Percentiles rank a stretch among this genome's conserved stretches.
Evolutionary conservation across 2,888 invertebrate species (phyloP).

Genomic region (Bibio marci): DNA sequence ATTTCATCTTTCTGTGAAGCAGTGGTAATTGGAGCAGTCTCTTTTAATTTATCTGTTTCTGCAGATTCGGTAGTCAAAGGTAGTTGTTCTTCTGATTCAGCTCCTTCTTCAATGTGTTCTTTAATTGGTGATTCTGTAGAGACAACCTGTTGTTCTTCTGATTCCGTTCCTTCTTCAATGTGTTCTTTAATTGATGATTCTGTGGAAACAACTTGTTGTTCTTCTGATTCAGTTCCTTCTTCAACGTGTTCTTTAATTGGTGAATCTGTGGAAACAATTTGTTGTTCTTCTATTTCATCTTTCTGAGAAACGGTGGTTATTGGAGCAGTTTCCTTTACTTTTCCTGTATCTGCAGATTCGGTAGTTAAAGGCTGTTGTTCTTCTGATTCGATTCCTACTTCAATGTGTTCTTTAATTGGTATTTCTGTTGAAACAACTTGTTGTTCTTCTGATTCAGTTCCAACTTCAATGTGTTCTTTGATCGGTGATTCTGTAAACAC

Average conservation of each 20-base stretch:
- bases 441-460: conserved; percentile 7
- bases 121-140: conserved; percentile 7
- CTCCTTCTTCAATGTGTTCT: conserved; percentile 3
- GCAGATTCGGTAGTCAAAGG: too few species aligned
- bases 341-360: conserved; percentile 1
- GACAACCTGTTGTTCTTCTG: conserved; percentile 1
- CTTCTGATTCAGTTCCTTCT: neutral
- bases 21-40: conserved; percentile 10
- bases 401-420: conserved; percentile 5
- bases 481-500: too few species aligned
- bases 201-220: conserved; percentile 4
- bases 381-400: conserved; percentile 1
- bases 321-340: conserved; percentile 9
- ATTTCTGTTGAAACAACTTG: conserved; percentile 5
- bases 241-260: neutral
- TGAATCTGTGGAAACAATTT: neutral
- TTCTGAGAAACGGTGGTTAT: conserved; percentile 10
- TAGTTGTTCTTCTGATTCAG: conserved; percentile 1
- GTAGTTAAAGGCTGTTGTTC: too few species aligned
- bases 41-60: conserved; percentile 7
- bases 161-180: conserved; percentile 5
- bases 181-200: conserved; percentile 5
- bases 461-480: conserved; percentile 5
- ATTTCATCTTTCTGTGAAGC: conserved; percentile 10
- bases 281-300: conserved; percentile 5